A percentile compares a stretch with the other conserved stretches of the same genome.
Conservation (phyloP, 1,140 invertebrate species). For the Diorhabda sublineata region DNA sequence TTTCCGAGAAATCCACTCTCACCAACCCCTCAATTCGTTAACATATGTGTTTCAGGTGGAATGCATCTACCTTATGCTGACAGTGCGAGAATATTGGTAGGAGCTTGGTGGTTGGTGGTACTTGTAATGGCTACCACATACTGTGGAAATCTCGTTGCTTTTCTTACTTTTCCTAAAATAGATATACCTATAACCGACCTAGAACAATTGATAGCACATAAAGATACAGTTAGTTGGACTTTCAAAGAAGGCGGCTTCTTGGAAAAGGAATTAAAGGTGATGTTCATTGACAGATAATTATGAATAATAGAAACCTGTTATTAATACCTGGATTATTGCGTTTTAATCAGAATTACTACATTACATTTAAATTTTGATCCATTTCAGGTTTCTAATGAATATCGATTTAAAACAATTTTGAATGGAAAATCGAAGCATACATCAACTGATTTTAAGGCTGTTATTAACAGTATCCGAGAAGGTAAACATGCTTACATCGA, state of each 20-base stretch:
- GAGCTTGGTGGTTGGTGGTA: conserved; percentile 90
- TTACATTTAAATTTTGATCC: background rate
- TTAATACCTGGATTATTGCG: background rate
- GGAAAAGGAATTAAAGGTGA: conserved; percentile 62
- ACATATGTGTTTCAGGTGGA: conserved; percentile 59
- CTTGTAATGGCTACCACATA: conserved; percentile 88
- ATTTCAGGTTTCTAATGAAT: conserved; percentile 52
- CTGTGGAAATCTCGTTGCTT: conserved; percentile 88
- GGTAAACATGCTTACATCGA: conserved; percentile 74
- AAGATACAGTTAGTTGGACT: conserved; percentile 67
- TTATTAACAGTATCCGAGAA: conserved; percentile 58
- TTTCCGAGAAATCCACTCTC: too few relatives aligned
- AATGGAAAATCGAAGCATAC: conserved; percentile 35
- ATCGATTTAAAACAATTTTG: conserved; percentile 22
- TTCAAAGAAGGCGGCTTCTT: conserved; percentile 68
- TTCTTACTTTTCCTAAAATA: conserved; percentile 87
- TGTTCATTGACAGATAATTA: background rate
- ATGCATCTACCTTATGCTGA: conserved; percentile 78
- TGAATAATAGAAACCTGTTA: background rate
- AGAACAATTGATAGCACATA: conserved; percentile 62
- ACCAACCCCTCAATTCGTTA: too few relatives aligned
- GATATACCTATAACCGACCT: conserved; percentile 71
- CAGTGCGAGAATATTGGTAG: conserved; percentile 82
- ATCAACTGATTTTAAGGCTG: conserved; percentile 49
- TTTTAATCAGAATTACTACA: background rate